These are phyloP conservation scores for Eira barbara DNA, from an alignment of 2,113 vertebrate genomes.

Conservation along the genomic window DNA sequence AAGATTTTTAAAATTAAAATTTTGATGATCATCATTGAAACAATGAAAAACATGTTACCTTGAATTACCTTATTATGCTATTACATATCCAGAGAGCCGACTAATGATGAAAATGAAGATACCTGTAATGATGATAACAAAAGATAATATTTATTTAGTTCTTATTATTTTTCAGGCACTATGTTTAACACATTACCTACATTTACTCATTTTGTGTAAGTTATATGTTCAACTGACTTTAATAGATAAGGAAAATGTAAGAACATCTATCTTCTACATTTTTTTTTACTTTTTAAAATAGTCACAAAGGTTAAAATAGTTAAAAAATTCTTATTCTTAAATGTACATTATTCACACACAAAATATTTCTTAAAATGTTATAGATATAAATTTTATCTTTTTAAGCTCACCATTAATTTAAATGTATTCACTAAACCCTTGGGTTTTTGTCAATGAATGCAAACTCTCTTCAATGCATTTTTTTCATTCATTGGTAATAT, in stretches of 20 bases:
- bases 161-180: neutral
- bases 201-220: neutral
- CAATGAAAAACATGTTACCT: neutral
- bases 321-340: neutral
- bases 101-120: neutral
- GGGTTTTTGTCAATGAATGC: neutral
- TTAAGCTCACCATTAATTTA: conserved; percentile 26
- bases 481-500: conserved; percentile 12
- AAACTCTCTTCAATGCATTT: neutral
- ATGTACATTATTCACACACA: neutral
- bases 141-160: neutral
- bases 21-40: neutral
- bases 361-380: conserved; percentile 20
- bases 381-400: neutral
- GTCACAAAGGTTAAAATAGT: neutral
- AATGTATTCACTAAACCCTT: neutral
- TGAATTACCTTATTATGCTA: neutral
- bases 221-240: neutral
- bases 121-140: neutral
- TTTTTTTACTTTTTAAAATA: neutral
- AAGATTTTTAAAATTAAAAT: neutral
- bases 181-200: neutral
- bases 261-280: neutral
- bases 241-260: neutral
- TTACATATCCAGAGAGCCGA: neutral